These are phyloP conservation scores for Micromussa lordhowensis DNA, from an alignment of 92 coral and sea anemone species.

Conservation along the genomic window DNA sequence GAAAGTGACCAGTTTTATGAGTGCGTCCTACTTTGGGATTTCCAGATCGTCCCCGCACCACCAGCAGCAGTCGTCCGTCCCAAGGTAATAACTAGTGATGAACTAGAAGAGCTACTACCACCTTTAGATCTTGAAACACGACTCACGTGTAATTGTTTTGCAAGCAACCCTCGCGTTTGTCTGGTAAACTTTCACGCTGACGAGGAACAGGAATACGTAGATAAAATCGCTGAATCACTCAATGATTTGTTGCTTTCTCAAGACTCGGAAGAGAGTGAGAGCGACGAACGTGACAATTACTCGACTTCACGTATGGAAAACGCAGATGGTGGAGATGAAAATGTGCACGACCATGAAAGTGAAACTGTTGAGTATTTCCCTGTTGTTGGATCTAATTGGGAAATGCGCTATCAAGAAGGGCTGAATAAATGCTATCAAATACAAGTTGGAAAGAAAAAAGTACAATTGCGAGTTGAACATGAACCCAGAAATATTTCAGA, in stretches of 20 bases:
- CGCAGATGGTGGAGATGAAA: conserved; percentile 9
- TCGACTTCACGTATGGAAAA: not conserved
- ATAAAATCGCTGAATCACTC: too few relatives aligned
- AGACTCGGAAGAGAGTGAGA: conserved; percentile 36
- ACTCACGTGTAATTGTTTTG: conserved; percentile 50
- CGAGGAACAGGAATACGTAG: too few relatives aligned
- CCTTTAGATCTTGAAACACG: conserved; percentile 35
- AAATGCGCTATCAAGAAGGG: conserved; percentile 54
- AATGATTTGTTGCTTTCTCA: not conserved
- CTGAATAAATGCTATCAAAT: conserved; percentile 39
- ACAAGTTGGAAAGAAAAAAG: conserved; percentile 13
- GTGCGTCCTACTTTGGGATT: conserved; percentile 53
- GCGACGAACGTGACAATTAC: conserved; percentile 13
- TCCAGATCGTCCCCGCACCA: conserved; percentile 54
- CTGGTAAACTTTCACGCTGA: too few relatives aligned
- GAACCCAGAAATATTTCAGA: conserved; percentile 65
- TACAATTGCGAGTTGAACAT: conserved; percentile 38
- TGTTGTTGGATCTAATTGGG: conserved; percentile 56
- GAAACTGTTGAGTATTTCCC: conserved; percentile 43
- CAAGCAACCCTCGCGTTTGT: too few relatives aligned
- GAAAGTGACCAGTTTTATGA: conserved; percentile 8
- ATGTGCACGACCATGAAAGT: not conserved
- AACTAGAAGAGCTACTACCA: conserved; percentile 33
- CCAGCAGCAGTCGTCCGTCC: conserved; percentile 27
- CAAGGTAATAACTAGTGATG: not conserved